Base-by-base conservation (phyloP, 2,888 invertebrate species). In the Leptopterna dolabrata region DNA sequence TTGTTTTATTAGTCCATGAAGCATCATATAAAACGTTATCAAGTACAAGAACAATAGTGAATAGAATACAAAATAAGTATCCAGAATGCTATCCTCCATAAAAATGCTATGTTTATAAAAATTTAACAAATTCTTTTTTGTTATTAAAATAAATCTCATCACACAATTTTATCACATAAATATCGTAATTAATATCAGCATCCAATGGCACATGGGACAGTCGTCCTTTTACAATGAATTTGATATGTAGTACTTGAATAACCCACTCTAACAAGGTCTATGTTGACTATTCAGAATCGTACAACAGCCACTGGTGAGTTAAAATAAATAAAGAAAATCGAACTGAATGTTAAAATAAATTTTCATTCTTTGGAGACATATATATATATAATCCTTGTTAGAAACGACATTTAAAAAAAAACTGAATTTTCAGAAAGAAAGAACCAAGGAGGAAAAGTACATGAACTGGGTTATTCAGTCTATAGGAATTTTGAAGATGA, bases 121-220 rank as follows among this genome's bases (percentile, higher is more conserved):
- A 9, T 55, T 55, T 55, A 55, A 55, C 55, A 55, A 55, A n/a
- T 55, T 55, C 19, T 55, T 55, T 55, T 55, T 55, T n/a, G 55
- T 55, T 55, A 19, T 55, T 55, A 55, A 73, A 36, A 73, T 29
- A 29, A 36, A 36, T 73, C 19, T 43, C 76, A 76, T 76, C 41
- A 45, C 76, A 76, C 41, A 76, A 76, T 43, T 76, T 76, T 41
- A 76, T 76, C 76, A 76, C 76, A 76, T 43, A 36, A 76, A 76
- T 76, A 73, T 73, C 73, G 36, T 73, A 76, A 43, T 45, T 41
- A 76, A 76, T 55, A 55, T 76, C 36, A 76, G 76, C 76, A 76
- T 76, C 76, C 76, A 76, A 76, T 76, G 76, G 76, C 76, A 76
- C 76, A 19, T 36, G 45, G n/a, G 76, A 41, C 41, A 16, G 45